Evolutionary conservation across 1,140 invertebrate genomes (phyloP).

Genomic region (Octopus bimaculoides): DNA sequence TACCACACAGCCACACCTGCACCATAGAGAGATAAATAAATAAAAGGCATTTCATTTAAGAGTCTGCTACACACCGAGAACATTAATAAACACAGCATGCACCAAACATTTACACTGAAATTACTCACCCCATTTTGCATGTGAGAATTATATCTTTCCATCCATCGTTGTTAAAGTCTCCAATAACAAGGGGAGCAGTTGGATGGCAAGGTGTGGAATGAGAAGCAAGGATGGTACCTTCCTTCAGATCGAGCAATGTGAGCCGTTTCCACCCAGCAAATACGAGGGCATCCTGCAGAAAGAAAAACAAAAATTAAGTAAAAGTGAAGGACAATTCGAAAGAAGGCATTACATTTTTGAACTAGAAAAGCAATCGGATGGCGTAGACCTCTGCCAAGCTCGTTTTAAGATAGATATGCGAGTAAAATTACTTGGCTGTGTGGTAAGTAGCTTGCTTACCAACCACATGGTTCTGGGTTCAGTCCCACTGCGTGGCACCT

Average conservation of each 20-base stretch:
- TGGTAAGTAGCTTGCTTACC: no score
- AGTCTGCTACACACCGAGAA: neutral
- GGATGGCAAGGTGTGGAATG: slow-evolving; percentile 28
- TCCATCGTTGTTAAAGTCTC: slow-evolving; percentile 35
- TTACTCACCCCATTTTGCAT: slow-evolving; percentile 30
- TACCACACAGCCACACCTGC: no score
- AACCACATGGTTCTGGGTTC: no score
- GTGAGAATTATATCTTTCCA: slow-evolving; percentile 31
- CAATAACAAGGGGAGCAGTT: slow-evolving; percentile 26
- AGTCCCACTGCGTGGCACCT: no score
- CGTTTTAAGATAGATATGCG: no score
- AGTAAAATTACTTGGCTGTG: no score
- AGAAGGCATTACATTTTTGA: neutral
- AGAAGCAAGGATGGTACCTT: slow-evolving; percentile 25
- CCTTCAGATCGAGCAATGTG: slow-evolving; percentile 26
- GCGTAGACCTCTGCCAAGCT: no score
- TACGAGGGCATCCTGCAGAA: slow-evolving; percentile 22
- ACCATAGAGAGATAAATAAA: neutral
- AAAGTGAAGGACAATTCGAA: neutral
- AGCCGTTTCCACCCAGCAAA: slow-evolving; percentile 27
- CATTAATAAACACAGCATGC: neutral
- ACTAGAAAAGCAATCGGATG: no score
- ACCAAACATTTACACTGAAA: neutral
- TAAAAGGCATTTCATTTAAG: slow-evolving; percentile 12
- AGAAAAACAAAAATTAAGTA: neutral